Evolutionary conservation across 1,140 invertebrate species (phyloP).

Genomic region (Drosophila nannoptera): DNA sequence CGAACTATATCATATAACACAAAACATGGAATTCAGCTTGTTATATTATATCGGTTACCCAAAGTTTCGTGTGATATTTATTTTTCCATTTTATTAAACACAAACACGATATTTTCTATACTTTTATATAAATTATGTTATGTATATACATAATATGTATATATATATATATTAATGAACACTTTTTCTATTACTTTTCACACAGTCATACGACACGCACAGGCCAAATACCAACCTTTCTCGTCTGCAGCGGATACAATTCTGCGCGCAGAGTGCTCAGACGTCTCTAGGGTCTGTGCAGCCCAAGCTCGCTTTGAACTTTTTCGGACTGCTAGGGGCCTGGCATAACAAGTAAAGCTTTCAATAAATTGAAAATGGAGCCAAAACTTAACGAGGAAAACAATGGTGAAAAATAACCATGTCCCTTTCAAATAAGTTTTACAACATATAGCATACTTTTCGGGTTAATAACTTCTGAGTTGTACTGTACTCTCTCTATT

Average conservation of each 20-base stretch:
- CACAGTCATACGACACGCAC: constrained; percentile 49
- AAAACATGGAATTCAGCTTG: no score
- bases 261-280: constrained; percentile 58
- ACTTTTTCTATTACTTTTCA: constrained; percentile 43
- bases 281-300: constrained; percentile 41
- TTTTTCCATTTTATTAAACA: no score
- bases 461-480: no score
- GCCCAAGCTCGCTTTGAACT: constrained; percentile 55
- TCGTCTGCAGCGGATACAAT: constrained; percentile 78
- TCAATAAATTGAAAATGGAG: constrained; percentile 64
- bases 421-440: no score
- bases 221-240: constrained; percentile 69
- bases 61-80: no score
- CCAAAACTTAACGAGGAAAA: constrained; percentile 55
- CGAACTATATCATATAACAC: no score
- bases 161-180: constrained; percentile 10
- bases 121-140: constrained; percentile 1
- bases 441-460: no score
- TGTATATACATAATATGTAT: neutral
- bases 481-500: neutral
- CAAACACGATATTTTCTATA: constrained; percentile 9
- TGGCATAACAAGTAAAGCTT: constrained; percentile 27
- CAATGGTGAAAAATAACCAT: neutral
- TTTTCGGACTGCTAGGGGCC: constrained; percentile 64
- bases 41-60: no score